Evolutionary conservation across 2,113 vertebrate species (phyloP), one percentile per base, ranked within the genome.

Genomic region (Ifrita kowaldi): DNA sequence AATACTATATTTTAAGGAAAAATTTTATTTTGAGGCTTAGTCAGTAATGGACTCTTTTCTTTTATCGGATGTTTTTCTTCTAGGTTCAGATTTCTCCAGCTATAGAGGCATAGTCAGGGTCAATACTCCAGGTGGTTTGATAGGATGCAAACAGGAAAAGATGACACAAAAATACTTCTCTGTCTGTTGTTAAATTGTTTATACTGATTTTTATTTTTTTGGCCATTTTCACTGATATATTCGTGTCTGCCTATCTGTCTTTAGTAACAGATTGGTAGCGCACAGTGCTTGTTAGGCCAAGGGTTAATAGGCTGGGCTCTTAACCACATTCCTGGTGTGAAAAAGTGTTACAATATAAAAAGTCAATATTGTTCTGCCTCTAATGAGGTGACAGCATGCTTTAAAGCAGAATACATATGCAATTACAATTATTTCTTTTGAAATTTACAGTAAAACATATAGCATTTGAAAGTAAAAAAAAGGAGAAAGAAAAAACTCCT

Each of bases 381-480:
- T 47, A 47, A 37, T 76, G 41, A 71, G 24, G 3, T 9, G 6
- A 46, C 10, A n/a, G 9, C 20, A 24, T 78, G 21, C 15, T 41
- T 87, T 50, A 57, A 80, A 87, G 17, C 7, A 71, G 52, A 71
- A 74, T 16, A 16, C 7, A 49, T 39, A 16, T 86, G 52, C 21
- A 63, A 12, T 62, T 67, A 41, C 60, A 53, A n/a, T 19, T 13
- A 27, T 46, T 26, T 16, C 65, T 59, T 73, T 65, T 41, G 5
- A 24, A 89, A 35, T 92, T 92, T 93, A 3, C 59, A 98, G 98
- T 52, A 62, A 97, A 95, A 52, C 95, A 0, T 35, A 94, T 97
- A 81, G 82, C 39, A 27, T 98, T 98, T 94, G 96, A 94, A 90
- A 77, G 41, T 74, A 85, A 90, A 32, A 55, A 89, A 50, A 91